Conservation (phyloP, 2,888 invertebrate genomes). For the Crematogaster levior region DNA sequence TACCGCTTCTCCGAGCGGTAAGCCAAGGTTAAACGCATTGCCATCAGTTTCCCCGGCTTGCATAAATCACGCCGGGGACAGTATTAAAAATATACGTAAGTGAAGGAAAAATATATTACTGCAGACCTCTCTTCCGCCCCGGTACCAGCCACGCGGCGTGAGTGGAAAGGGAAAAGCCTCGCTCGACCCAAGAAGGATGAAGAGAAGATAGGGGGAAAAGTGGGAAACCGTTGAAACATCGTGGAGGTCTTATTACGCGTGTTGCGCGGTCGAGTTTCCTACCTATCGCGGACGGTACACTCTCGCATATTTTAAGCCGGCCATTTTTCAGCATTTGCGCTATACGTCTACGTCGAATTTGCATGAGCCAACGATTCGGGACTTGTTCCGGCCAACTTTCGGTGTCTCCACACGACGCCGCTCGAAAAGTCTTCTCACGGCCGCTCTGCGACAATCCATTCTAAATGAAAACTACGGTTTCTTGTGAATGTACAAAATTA, state of each 20-base stretch:
- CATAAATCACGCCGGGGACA: slow-evolving; percentile 49
- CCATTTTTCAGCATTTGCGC: slow-evolving; percentile 85
- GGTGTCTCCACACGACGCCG: slow-evolving; percentile 57
- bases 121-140: not conserved
- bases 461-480: slow-evolving; percentile 36
- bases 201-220: not conserved
- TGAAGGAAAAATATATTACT: slow-evolving; percentile 41
- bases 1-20: slow-evolving; percentile 29
- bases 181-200: slow-evolving; percentile 14
- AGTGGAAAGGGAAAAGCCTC: slow-evolving; percentile 1
- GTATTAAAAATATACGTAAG: slow-evolving; percentile 56
- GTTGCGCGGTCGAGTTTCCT: slow-evolving; percentile 72
- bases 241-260: slow-evolving; percentile 73
- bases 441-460: slow-evolving; percentile 49
- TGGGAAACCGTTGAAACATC: slow-evolving; percentile 63
- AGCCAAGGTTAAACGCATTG: slow-evolving; percentile 53
- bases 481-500: not conserved
- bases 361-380: slow-evolving; percentile 81
- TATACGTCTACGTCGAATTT: slow-evolving; percentile 83
- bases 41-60: slow-evolving; percentile 50
- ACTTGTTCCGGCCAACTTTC: slow-evolving; percentile 78
- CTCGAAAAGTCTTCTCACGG: slow-evolving; percentile 28
- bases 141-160: not conserved
- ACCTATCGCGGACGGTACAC: slow-evolving; percentile 84
- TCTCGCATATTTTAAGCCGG: slow-evolving; percentile 85